Evolutionary conservation across 2,113 vertebrate species (phyloP), one percentile per base, ranked within the genome.

Genomic region (Eublepharis macularius): DNA sequence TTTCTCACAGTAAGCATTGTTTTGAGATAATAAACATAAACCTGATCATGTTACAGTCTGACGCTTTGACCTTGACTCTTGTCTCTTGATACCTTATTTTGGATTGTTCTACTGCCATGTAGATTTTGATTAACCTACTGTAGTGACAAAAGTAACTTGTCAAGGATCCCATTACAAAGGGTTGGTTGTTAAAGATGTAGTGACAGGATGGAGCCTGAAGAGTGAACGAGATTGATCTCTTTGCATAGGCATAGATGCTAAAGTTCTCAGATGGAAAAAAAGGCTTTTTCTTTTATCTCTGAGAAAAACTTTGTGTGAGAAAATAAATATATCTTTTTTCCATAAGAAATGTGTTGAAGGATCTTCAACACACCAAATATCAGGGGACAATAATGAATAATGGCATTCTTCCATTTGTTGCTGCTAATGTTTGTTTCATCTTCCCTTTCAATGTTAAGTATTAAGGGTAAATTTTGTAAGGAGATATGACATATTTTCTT

Each of bases 51-150:
- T 94, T 94, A 88, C 86, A 32, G 39, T 87, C 78, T 90, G 82
- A 88, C 90, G 87, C 78, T 91, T 85, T 93, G 91, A 70, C 85
- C 92, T 92, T 87, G 47, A 86, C 82, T 91, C 85, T 91, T 90
- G 16, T 93, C 87, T 81, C 85, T 93, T 45, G 11, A 82, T 92
- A 80, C 6, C 86, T 82, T 89, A 76, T 78, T 94, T 92, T 72
- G 3, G 82, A 86, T 88, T 0, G 1, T 85, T 94, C 75, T 86
- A 73, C 60, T 87, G 83, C 72, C 83, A 93, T 80, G 84, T 86
- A 89, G 76, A 92, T 94, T 89, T 41, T 88, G 90, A 77, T 94
- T 95, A 94, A 93, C 91, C 80, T 19, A 82, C 36, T 76, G 87
- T 89, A 74, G 63, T 36, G 32, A 94, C 83, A 89, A 89, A 81